phyloP scores from a whole-genome alignment of 2,797 vertebrate species.

The Tragopan temminckii region DNA sequence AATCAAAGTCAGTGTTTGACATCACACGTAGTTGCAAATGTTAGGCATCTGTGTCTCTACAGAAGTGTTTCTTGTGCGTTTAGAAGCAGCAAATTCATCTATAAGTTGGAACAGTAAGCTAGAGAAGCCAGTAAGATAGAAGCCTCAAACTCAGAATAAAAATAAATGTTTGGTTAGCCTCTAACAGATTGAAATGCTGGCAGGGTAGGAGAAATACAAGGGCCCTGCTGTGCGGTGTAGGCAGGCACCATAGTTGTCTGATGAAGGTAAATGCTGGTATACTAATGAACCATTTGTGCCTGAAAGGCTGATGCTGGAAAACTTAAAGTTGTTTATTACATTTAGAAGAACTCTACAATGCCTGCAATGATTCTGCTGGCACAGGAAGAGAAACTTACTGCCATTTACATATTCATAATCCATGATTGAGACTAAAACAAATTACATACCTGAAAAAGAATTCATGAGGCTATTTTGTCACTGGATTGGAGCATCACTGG shows the following conservation, averaged over 20 bases:
- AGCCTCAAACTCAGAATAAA: constrained; percentile 65
- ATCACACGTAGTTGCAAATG: constrained; percentile 40
- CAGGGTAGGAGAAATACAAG: constrained; percentile 69
- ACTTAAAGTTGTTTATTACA: constrained; percentile 47
- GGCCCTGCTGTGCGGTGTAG: constrained; percentile 72
- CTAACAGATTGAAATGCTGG: constrained; percentile 75
- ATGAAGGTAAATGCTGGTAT: constrained; percentile 75
- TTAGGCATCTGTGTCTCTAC: neutral
- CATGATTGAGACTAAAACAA: neutral
- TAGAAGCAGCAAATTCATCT: constrained; percentile 44
- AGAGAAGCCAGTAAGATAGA: constrained; percentile 49
- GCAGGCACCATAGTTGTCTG: constrained; percentile 56
- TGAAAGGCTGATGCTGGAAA: constrained; percentile 60
- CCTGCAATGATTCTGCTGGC: constrained; percentile 17
- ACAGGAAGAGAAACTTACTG: neutral
- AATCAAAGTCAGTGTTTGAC: constrained; percentile 29
- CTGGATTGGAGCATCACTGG: neutral
- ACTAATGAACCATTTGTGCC: constrained; percentile 77
- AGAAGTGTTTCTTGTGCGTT: neutral
- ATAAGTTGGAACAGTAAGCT: constrained; percentile 57
- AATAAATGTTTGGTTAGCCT: constrained; percentile 76
- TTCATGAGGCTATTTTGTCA: neutral
- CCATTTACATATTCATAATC: neutral
- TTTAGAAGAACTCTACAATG: constrained; percentile 21
- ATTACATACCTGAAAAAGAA: neutral